Conservation (phyloP, 2,888 invertebrate species). For the Tanytarsus gracilentus region DNA sequence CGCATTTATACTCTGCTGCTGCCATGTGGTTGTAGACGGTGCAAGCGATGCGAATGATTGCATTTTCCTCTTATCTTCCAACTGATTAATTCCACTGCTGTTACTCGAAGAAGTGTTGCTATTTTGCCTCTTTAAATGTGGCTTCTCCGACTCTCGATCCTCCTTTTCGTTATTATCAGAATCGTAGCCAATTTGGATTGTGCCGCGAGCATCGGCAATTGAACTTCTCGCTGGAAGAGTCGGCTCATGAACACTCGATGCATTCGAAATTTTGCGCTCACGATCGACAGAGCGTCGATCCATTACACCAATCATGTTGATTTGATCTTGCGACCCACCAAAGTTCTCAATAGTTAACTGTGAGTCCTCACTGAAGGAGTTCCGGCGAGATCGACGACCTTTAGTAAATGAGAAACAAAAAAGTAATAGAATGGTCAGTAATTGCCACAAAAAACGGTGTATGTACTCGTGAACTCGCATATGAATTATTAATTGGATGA, state of each 20-base stretch:
- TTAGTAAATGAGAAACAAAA: constrained; percentile 36
- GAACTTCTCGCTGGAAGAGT: constrained; percentile 64
- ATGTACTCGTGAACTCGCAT: constrained; percentile 4
- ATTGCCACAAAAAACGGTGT: not conserved
- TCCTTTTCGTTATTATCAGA: constrained; percentile 51
- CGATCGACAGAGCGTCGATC: constrained; percentile 49
- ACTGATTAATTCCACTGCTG: constrained; percentile 41
- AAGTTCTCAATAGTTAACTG: constrained; percentile 88
- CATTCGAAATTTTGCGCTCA: constrained; percentile 44
- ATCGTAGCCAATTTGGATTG: constrained; percentile 58
- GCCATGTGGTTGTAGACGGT: constrained; percentile 74
- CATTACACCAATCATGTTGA: constrained; percentile 77
- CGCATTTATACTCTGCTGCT: constrained; percentile 47
- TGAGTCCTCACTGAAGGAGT: constrained; percentile 77
- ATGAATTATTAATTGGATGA: not conserved
- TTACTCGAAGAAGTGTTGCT: constrained; percentile 41
- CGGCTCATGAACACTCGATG: constrained; percentile 45
- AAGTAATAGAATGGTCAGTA: not conserved
- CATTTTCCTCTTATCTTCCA: constrained; percentile 53
- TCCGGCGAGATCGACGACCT: constrained; percentile 73
- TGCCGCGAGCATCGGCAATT: constrained; percentile 64
- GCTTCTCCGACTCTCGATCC: constrained; percentile 53
- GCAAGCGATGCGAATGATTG: constrained; percentile 58
- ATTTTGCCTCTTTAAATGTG: constrained; percentile 50
- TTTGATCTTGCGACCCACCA: constrained; percentile 82